Evolutionary conservation across 2,797 vertebrate species (phyloP).

Genomic region (Hypotaenidia philippensis): DNA sequence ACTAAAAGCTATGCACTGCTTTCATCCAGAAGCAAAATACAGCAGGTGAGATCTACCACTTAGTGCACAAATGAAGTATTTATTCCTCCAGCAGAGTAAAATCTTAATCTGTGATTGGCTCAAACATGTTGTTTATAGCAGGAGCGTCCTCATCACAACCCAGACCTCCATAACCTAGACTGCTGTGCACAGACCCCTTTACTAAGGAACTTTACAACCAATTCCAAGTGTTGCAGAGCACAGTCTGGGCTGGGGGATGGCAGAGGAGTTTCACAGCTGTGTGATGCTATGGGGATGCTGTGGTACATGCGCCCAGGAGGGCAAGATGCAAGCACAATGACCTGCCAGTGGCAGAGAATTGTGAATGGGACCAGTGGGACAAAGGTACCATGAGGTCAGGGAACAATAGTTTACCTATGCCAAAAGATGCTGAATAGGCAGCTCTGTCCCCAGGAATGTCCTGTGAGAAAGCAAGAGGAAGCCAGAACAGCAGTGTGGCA

Average conservation of each 20-base stretch:
- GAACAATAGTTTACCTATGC: not conserved
- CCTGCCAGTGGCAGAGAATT: fast-evolving
- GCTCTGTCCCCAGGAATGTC: not conserved
- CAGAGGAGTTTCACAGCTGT: not conserved
- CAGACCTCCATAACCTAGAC: not conserved
- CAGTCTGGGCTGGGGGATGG: not conserved
- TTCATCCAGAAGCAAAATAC: not conserved
- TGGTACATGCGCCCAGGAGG: fast-evolving
- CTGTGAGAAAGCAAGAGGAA: not conserved
- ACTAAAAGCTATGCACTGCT: not conserved
- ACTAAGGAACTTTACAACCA: not conserved
- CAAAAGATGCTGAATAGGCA: not conserved
- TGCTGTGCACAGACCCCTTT: not conserved
- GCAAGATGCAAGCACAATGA: not conserved
- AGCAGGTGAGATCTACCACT: not conserved
- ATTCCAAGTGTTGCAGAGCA: not conserved
- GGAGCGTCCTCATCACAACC: not conserved
- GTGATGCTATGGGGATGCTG: not conserved
- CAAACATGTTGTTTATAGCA: not conserved
- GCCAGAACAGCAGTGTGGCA: not conserved
- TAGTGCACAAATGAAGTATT: not conserved
- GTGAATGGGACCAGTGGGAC: fast-evolving
- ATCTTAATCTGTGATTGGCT: not conserved
- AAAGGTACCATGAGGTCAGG: not conserved
- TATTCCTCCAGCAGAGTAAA: not conserved